Conservation (phyloP, 2,888 invertebrate species). For the Leptinotarsa haldemani region DNA sequence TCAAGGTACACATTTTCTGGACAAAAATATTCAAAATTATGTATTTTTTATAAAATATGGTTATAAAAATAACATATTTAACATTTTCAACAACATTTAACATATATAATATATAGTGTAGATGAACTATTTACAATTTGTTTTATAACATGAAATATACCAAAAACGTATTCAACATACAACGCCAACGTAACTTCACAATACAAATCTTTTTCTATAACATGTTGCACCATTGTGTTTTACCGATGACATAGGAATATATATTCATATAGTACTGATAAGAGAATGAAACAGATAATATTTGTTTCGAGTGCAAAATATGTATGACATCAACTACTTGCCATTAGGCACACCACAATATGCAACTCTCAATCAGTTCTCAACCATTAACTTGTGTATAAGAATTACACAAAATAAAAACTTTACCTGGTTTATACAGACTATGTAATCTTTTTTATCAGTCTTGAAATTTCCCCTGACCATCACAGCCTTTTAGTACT, state of each 20-base stretch:
- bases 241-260: background rate
- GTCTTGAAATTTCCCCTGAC: constrained; percentile 60
- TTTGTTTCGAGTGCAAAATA: background rate
- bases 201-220: constrained; percentile 6
- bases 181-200: constrained; percentile 16
- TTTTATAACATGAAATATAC: constrained; percentile 17
- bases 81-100: constrained; percentile 29
- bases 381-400: constrained; percentile 22
- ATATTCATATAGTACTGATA: background rate
- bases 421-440: constrained; percentile 46
- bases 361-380: background rate
- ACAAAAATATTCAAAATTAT: background rate
- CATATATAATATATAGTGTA: constrained; percentile 11
- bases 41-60: constrained; percentile 39
- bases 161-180: constrained; percentile 5
- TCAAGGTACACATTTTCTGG: background rate
- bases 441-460: constrained; percentile 53
- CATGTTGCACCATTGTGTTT: constrained; percentile 1
- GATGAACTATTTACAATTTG: constrained; percentile 24
- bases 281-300: background rate
- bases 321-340: background rate
- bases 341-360: constrained; percentile 3
- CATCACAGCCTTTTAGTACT: constrained; percentile 57
- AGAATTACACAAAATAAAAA: constrained; percentile 40
- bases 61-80: constrained; percentile 42